Base-by-base conservation (phyloP, 2,113 vertebrate genomes). In the Poeciliopsis prolifica region DNA sequence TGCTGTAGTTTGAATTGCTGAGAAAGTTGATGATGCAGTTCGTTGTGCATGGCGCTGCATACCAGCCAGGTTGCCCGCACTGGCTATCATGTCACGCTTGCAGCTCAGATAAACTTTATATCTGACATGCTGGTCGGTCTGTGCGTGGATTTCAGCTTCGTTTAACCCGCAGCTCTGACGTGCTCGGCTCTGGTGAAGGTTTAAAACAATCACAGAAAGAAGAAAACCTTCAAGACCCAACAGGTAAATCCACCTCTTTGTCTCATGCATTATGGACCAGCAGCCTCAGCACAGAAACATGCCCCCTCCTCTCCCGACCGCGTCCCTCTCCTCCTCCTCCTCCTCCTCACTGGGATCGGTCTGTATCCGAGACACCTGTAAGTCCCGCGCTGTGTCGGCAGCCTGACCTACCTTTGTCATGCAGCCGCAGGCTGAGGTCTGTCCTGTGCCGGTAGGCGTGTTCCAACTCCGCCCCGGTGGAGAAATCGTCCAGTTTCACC, bases 401-500 rank as follows among this genome's bases (percentile, higher is more conserved):
- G 79, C 33, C 72, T 80, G 85, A 88, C 91, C 84, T 93, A 97
- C 97, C 96, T 96, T 97, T 98, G 85, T 97, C 95, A 72, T 96
- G 96, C 77, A 98, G 93, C 83, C 95, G 95, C 74, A 95, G 93
- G 83, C 94, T 95, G 85, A 97, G 94, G 92, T 96, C 95, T 64
- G 94, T 85, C 83, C 96, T 93, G 92, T 96, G 92, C 75, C 96
- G 94, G 92, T 98, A 97, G 65, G 93, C 94, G 90, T 91, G 95
- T 83, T 96, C 97, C 80, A 96, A 82, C 85, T 97, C 96, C 63
- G 95, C 90, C 77, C 75, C 89, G 29, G 94, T 95, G 82, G 96
- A 95, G 92, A 97, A 97, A 88, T 96, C 96, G 94, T 97, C 97
- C 75, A 97, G 90, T 94, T 98, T 97, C 92, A 97, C 96, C 96